These are phyloP conservation scores for Adelges cooleyi DNA, from an alignment of 1,140 invertebrate species.

Conservation along the genomic window DNA sequence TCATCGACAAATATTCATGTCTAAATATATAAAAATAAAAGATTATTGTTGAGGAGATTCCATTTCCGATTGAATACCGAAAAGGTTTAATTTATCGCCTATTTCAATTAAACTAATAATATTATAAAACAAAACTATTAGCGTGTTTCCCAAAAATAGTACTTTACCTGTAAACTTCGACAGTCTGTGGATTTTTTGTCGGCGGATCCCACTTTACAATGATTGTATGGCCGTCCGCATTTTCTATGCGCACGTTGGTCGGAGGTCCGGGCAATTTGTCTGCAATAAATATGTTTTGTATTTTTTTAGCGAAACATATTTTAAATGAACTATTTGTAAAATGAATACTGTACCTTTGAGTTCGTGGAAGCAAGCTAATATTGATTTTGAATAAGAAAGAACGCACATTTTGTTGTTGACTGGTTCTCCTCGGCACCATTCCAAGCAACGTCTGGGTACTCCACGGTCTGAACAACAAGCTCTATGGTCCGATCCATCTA, in stretches of 20 bases:
- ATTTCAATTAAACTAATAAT: too few relatives aligned
- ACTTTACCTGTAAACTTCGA: slow-evolving; percentile 59
- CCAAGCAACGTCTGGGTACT: slow-evolving; percentile 59
- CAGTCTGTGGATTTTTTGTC: slow-evolving; percentile 64
- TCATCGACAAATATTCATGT: too few relatives aligned
- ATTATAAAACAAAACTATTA: not conserved
- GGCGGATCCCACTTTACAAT: slow-evolving; percentile 62
- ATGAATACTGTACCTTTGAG: slow-evolving; percentile 49
- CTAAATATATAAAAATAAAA: too few relatives aligned
- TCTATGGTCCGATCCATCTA: slow-evolving; percentile 56
- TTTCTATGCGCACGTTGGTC: slow-evolving; percentile 51
- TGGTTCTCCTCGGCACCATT: slow-evolving; percentile 59
- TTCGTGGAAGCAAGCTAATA: slow-evolving; percentile 68
- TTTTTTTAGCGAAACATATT: not conserved
- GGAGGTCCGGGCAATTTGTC: slow-evolving; percentile 61
- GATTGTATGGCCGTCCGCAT: slow-evolving; percentile 47
- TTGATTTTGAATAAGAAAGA: slow-evolving; percentile 56
- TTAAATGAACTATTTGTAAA: not conserved
- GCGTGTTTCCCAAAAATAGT: too few relatives aligned
- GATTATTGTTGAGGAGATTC: too few relatives aligned
- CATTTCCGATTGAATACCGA: too few relatives aligned
- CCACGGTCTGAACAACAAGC: slow-evolving; percentile 62
- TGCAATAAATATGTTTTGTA: slow-evolving; percentile 35
- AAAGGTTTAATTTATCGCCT: too few relatives aligned
- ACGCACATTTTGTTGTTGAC: slow-evolving; percentile 53